A percentile compares a stretch with the other conserved stretches of the same genome.
Conservation (phyloP, 2,797 vertebrate species). For the Crypturellus tataupa region DNA sequence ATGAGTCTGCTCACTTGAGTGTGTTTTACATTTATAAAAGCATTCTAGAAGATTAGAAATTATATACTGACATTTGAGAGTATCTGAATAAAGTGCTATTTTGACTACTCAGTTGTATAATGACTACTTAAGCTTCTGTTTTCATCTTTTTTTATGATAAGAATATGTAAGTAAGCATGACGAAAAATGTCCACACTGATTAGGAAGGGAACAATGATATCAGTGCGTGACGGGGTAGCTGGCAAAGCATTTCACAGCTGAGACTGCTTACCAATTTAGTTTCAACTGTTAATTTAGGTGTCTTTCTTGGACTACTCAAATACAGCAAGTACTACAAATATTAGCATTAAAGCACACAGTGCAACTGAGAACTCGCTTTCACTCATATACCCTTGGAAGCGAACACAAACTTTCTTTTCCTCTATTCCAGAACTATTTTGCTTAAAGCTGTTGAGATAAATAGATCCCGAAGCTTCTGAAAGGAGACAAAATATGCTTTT, state of each 20-base stretch:
- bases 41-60: background rate
- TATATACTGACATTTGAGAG: background rate
- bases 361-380: background rate
- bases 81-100: background rate
- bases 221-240: background rate
- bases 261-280: background rate
- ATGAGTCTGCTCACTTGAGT: background rate
- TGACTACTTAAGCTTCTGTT: background rate
- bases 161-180: background rate
- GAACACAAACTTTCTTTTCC: background rate
- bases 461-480: background rate
- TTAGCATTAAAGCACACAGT: background rate
- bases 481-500: background rate
- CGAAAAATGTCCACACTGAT: background rate
- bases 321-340: background rate
- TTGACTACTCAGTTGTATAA: background rate
- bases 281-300: background rate
- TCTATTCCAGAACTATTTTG: background rate
- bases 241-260: background rate
- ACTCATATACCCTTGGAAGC: background rate
- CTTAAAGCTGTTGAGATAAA: background rate
- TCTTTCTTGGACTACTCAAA: background rate
- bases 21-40: background rate
- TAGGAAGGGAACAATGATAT: accelerated
- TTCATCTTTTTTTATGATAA: background rate